Evolutionary conservation across 1,140 invertebrate genomes (phyloP), one percentile per base, ranked within the genome.

Genomic region (Diploscapter pachys): DNA sequence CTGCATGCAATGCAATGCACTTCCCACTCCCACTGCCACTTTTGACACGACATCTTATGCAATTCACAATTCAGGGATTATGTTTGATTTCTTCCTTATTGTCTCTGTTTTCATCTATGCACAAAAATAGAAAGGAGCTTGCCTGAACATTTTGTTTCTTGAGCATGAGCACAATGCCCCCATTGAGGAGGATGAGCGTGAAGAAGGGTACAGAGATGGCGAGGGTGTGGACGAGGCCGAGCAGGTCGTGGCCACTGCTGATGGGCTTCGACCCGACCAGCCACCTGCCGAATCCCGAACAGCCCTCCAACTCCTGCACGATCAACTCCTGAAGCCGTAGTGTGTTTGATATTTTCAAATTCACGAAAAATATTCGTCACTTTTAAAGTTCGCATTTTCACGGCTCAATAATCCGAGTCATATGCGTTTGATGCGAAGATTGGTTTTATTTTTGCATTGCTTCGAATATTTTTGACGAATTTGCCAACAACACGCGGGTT

Each of bases 161-260:
- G 5, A 84, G 70, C 82, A 83, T 84, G 6, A 80, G 67, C 49
- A 84, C 83, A 66, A 85, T 84, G 57, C 82, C 81, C 11, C 81
- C 83, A 75, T 84, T 84, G 3, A 84, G 75, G 63, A 83, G 85
- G 8, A 84, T 80, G 3, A 84, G 59, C 13, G 83, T 83, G 55
- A 80, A 70, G 66, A 84, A 84, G 8, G 83, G 83, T 31, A 84
- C 52, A 50, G 73, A 73, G 11, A 84, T 84, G 66, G 80, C 79
- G 3, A 83, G 50, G 13, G 81, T 72, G 59, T 83, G 78, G 2
- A 85, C 57, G 50, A 85, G 78, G 50, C 75, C 75, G 11, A 75
- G 55, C 11, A 6, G 63, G 70, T 63, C 62, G 57, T 2, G 62
- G 50, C 69, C 66, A 31, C 31, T 31, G 31, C 31, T 31, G 31